Evolutionary conservation across 2,888 invertebrate species (phyloP).

Genomic region (Pandemis heparana): DNA sequence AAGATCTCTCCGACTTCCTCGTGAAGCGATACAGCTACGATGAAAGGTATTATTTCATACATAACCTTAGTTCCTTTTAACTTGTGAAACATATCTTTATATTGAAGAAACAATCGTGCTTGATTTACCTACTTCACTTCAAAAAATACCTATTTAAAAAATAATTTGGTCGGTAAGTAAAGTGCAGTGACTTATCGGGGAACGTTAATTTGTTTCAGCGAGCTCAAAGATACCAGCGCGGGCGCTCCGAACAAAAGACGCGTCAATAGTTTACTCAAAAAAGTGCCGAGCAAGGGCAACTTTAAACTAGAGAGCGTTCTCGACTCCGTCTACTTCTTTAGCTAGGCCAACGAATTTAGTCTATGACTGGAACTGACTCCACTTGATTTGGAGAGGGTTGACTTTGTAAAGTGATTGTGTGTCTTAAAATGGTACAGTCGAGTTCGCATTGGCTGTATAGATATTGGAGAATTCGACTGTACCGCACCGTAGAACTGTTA

Average conservation of each 20-base stretch:
- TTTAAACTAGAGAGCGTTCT: slow-evolving; percentile 92
- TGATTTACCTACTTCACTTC: too few species aligned
- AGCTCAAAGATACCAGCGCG: slow-evolving; percentile 77
- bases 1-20: slow-evolving; percentile 92
- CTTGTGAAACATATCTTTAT: background rate
- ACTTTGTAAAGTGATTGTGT: slow-evolving; percentile 46
- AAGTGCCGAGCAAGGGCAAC: slow-evolving; percentile 90
- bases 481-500: too few species aligned
- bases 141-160: too few species aligned
- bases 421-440: slow-evolving; percentile 25
- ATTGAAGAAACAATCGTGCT: too few species aligned
- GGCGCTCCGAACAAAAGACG: slow-evolving; percentile 86
- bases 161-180: too few species aligned
- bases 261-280: slow-evolving; percentile 86
- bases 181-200: background rate
- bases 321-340: slow-evolving; percentile 94
- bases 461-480: too few species aligned
- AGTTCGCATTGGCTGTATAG: too few species aligned
- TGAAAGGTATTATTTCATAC: slow-evolving; percentile 74
- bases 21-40: slow-evolving; percentile 88
- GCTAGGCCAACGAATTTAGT: slow-evolving; percentile 74
- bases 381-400: slow-evolving; percentile 18
- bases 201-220: slow-evolving; percentile 58
- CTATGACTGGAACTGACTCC: slow-evolving; percentile 32
- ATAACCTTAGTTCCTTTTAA: slow-evolving; percentile 40